Evolutionary conservation across 1,140 invertebrate species (phyloP).

Genomic region (Hyphantria cunea): DNA sequence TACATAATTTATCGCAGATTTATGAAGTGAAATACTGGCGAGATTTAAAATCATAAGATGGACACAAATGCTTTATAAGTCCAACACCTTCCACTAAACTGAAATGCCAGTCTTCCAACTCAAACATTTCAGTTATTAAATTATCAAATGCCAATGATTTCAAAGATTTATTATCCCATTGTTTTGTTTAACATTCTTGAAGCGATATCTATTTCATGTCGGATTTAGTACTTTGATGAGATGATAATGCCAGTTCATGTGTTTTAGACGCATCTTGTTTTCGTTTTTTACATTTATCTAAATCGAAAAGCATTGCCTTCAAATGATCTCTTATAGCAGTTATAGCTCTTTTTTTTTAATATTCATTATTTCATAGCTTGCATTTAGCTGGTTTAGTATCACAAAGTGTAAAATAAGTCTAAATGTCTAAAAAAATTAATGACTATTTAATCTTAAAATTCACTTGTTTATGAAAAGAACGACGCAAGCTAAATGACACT

Average conservation of each 20-base stretch:
- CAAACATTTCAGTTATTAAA: constrained; percentile 33
- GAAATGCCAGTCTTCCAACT: constrained; percentile 6
- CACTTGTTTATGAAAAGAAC: constrained; percentile 6
- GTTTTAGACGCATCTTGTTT: not conserved
- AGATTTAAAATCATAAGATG: constrained; percentile 38
- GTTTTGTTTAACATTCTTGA: constrained; percentile 27
- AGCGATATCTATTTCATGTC: constrained; percentile 34
- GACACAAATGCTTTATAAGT: constrained; percentile 36
- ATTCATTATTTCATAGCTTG: constrained; percentile 37
- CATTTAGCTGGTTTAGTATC: constrained; percentile 27
- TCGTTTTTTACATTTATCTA: no score
- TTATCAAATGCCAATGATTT: constrained; percentile 22
- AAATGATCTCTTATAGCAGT: constrained; percentile 9
- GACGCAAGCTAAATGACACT: not conserved
- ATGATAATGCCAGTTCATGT: constrained; percentile 31
- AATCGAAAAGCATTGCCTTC: no score
- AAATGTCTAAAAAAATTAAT: constrained; percentile 34
- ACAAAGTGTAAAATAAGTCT: constrained; percentile 35
- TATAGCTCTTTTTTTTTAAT: constrained; percentile 1
- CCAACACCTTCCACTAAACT: constrained; percentile 22
- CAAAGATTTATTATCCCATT: constrained; percentile 23
- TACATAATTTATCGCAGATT: constrained; percentile 44
- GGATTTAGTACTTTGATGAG: constrained; percentile 33
- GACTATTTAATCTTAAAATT: constrained; percentile 32
- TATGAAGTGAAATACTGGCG: constrained; percentile 42